A percentile compares a stretch with the other conserved stretches of the same genome.
Evolutionary conservation across 2,113 vertebrate species (phyloP).

Genomic region (Myxocyprinus asiaticus): DNA sequence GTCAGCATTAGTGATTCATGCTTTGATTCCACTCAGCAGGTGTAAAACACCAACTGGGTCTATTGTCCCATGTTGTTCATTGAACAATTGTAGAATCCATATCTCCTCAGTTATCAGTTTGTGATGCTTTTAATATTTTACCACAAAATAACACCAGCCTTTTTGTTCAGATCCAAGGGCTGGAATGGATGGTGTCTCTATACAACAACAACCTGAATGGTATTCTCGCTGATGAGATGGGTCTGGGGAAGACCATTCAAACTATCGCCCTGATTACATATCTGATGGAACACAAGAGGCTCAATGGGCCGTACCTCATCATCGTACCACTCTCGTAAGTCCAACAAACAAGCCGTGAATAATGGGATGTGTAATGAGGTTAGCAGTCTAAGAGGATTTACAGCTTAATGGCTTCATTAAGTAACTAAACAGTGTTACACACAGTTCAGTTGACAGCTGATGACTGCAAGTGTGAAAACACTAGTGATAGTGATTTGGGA

Average conservation of each 20-base stretch:
- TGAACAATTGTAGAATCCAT: neutral
- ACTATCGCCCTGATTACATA: slow-evolving; percentile 98
- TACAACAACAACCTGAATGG: slow-evolving; percentile 99
- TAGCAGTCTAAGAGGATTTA: slow-evolving; percentile 24
- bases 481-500: neutral
- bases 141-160: slow-evolving; percentile 44
- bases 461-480: slow-evolving; percentile 5
- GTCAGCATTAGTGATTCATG: neutral
- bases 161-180: slow-evolving; percentile 83
- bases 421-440: slow-evolving; percentile 10
- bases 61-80: neutral
- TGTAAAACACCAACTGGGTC: neutral
- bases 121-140: neutral
- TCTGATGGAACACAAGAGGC: slow-evolving; percentile 95
- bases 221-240: slow-evolving; percentile 98
- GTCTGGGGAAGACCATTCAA: slow-evolving; percentile 97
- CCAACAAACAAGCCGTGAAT: slow-evolving; percentile 5
- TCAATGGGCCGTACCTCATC: slow-evolving; percentile 97
- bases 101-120: neutral
- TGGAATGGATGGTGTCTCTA: slow-evolving; percentile 99
- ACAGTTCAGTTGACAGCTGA: slow-evolving; percentile 15
- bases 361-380: slow-evolving; percentile 9
- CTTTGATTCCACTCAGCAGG: neutral
- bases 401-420: neutral
- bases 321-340: slow-evolving; percentile 98